These are phyloP conservation scores for Hippopotamyrus pictus DNA, from an alignment of 2,797 vertebrate species.

Conservation along the genomic window DNA sequence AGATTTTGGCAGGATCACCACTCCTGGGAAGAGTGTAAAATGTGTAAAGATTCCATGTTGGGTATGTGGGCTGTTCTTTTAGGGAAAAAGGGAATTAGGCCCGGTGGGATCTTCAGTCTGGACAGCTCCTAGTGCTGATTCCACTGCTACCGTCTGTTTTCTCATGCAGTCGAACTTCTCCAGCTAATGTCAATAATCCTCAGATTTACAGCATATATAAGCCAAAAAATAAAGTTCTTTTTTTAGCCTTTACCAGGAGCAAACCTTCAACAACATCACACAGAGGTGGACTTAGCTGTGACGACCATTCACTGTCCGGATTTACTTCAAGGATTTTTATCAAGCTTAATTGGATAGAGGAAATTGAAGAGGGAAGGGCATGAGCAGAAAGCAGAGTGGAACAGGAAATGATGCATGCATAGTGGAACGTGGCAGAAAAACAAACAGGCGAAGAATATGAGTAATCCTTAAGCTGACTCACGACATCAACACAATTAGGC, in stretches of 20 bases:
- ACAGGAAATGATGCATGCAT: neutral
- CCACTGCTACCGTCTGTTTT: neutral
- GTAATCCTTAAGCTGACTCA: neutral
- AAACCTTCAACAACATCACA: neutral
- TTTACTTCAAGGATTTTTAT: neutral
- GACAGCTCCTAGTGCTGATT: slow-evolving; percentile 4
- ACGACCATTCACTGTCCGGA: neutral
- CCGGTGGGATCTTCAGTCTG: neutral
- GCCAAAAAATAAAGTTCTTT: neutral
- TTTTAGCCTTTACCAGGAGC: neutral
- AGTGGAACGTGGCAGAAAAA: neutral
- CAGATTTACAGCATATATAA: neutral
- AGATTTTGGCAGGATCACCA: neutral
- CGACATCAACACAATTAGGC: neutral
- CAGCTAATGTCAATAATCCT: neutral
- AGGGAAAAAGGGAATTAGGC: neutral
- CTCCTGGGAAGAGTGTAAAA: neutral
- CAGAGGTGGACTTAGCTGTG: neutral
- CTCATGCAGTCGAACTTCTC: neutral
- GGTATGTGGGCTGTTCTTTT: neutral
- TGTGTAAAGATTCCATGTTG: neutral
- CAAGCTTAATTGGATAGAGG: neutral
- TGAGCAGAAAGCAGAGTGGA: neutral
- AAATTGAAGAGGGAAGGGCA: neutral
- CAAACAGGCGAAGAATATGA: neutral